Conservation (phyloP, 2,888 invertebrate species). For the Masnerella sp. region DNA sequence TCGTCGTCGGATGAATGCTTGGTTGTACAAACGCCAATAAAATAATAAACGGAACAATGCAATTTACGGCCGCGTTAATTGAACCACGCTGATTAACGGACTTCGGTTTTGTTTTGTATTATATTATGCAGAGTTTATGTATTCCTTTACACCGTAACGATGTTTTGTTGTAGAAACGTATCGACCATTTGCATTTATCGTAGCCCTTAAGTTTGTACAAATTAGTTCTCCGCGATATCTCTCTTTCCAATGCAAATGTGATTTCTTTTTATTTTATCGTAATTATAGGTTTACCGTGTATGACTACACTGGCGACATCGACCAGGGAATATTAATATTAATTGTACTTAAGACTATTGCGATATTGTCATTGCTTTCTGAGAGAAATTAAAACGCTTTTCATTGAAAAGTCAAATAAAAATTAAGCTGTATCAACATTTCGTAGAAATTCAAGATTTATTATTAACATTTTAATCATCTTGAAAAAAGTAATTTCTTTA, state of each 20-base stretch:
- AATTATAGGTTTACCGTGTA: no score
- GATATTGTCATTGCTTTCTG: no score
- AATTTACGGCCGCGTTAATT: constrained; percentile 1
- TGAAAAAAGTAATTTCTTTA: no score
- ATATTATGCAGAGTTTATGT: constrained; percentile 14
- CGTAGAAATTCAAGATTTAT: no score
- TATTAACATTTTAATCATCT: no score
- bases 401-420: no score
- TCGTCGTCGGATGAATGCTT: constrained; percentile 27
- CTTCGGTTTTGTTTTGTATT: background rate
- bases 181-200: background rate
- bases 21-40: constrained; percentile 29
- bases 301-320: no score
- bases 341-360: no score
- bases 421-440: no score
- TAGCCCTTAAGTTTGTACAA: constrained; percentile 27
- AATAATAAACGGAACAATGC: constrained; percentile 8
- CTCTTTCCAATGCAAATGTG: no score
- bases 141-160: constrained; percentile 2
- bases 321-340: no score
- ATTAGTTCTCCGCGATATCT: constrained; percentile 6
- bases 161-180: background rate
- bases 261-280: background rate
- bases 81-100: background rate
- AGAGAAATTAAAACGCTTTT: no score